phyloP scores from a whole-genome alignment of 2,797 vertebrate species.

The Arrhamphus sclerolepis region DNA sequence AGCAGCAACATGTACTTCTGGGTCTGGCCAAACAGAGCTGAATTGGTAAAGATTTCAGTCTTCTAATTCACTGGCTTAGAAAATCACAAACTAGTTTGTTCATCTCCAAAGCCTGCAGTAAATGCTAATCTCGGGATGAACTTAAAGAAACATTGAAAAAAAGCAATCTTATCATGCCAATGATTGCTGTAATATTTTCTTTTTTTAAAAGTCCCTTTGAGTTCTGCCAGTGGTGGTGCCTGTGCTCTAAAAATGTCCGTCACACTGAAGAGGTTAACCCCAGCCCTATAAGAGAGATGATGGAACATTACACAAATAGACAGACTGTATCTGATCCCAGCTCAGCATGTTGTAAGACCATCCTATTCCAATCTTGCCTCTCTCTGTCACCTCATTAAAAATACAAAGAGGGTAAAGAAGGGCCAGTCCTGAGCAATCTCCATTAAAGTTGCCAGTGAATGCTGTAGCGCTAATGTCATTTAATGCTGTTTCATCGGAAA shows the following conservation, averaged over 20 bases:
- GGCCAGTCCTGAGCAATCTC: constrained; percentile 75
- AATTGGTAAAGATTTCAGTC: constrained; percentile 52
- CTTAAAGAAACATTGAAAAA: constrained; percentile 57
- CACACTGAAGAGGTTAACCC: constrained; percentile 76
- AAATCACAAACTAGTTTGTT: constrained; percentile 52
- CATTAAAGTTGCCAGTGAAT: constrained; percentile 77
- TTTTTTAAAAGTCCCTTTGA: constrained; percentile 62
- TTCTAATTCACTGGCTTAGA: constrained; percentile 49
- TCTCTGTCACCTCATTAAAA: constrained; percentile 82
- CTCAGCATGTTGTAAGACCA: constrained; percentile 73
- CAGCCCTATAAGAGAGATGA: constrained; percentile 54
- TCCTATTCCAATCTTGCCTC: constrained; percentile 74
- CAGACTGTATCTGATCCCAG: constrained; percentile 76
- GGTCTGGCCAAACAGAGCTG: constrained; percentile 47
- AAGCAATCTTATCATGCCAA: constrained; percentile 56
- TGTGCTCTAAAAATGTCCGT: constrained; percentile 79
- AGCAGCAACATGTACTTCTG: constrained; percentile 44
- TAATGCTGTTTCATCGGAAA: constrained; percentile 81
- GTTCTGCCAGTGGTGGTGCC: constrained; percentile 61
- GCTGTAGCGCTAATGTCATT: constrained; percentile 75
- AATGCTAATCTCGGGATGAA: constrained; percentile 62
- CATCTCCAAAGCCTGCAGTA: constrained; percentile 38
- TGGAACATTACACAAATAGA: constrained; percentile 79
- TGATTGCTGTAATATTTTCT: constrained; percentile 61
- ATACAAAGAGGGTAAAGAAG: constrained; percentile 79